A percentile compares a stretch with the other conserved stretches of the same genome.
These are phyloP conservation scores for Acholoe squamosa DNA, from an alignment of 2,888 invertebrate genomes.

Conservation along the genomic window DNA sequence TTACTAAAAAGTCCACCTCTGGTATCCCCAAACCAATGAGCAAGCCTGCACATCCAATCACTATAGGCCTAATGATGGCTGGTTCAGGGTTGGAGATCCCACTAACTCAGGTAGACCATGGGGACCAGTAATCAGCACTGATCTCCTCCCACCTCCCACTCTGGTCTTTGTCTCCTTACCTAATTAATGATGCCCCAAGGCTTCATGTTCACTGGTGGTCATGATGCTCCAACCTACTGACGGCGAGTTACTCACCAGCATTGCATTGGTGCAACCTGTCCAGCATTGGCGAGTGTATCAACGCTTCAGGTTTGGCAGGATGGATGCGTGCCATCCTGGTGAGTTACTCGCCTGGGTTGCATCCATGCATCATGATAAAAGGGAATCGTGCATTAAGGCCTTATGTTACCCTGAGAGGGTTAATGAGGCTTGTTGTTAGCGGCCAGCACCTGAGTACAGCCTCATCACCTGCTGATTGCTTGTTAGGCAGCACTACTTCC, in stretches of 20 bases:
- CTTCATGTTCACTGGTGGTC: too few species aligned
- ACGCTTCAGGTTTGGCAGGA: too few species aligned
- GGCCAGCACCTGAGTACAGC: neutral
- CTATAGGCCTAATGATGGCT: neutral
- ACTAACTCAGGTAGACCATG: neutral
- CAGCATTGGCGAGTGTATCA: too few species aligned
- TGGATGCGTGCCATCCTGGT: too few species aligned
- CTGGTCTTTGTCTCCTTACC: conserved; percentile 39
- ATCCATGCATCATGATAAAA: too few species aligned
- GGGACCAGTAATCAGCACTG: neutral
- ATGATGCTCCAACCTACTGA: too few species aligned
- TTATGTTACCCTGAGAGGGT: too few species aligned
- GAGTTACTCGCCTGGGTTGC: too few species aligned
- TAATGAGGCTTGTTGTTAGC: conserved; percentile 22
- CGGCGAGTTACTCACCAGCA: too few species aligned
- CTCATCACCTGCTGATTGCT: conserved; percentile 51
- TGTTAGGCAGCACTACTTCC: neutral
- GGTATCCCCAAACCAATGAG: neutral
- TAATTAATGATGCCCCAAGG: neutral
- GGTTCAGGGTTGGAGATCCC: neutral
- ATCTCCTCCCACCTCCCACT: neutral
- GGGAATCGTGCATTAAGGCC: too few species aligned
- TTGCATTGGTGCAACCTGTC: too few species aligned
- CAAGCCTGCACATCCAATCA: neutral
- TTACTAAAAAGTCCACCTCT: too few species aligned